Conservation (phyloP, 2,888 invertebrate species). For the Morpho achilles region DNA sequence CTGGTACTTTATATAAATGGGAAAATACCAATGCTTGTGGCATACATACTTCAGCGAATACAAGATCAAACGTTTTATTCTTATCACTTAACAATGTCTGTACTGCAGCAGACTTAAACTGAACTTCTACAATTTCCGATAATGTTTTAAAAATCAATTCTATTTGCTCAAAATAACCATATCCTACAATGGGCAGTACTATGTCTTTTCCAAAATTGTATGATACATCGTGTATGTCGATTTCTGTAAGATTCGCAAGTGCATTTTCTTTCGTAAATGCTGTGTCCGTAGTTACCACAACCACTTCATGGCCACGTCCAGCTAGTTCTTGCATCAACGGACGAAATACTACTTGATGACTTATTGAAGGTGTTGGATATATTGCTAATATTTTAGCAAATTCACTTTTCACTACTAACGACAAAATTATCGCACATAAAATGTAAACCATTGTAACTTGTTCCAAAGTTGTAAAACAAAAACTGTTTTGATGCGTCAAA, state of each 20-base stretch:
- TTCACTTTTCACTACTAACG: constrained; percentile 10
- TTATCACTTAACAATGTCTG: constrained; percentile 29
- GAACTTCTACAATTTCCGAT: constrained; percentile 22
- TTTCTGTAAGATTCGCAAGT: constrained; percentile 53
- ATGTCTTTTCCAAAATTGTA: constrained; percentile 26
- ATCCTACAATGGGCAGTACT: not conserved
- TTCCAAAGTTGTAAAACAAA: not conserved
- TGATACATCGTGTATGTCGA: constrained; percentile 44
- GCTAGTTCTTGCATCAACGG: constrained; percentile 55
- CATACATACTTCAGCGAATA: constrained; percentile 22
- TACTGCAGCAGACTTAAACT: constrained; percentile 30
- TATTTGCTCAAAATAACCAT: constrained; percentile 1
- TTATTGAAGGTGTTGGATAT: constrained; percentile 56
- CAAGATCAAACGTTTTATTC: constrained; percentile 22
- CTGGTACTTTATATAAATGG: constrained; percentile 26
- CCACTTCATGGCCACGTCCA: constrained; percentile 61
- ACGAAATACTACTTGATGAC: constrained; percentile 64
- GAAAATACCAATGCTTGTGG: constrained; percentile 22
- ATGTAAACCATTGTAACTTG: not conserved
- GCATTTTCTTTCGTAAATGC: constrained; percentile 38
- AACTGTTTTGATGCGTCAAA: too few relatives aligned
- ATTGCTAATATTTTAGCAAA: constrained; percentile 52
- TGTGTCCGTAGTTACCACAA: constrained; percentile 59
- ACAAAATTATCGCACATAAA: not conserved
- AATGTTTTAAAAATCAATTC: not conserved